Evolutionary conservation across 2,888 invertebrate genomes (phyloP).

Genomic region (Stenurella melanura): DNA sequence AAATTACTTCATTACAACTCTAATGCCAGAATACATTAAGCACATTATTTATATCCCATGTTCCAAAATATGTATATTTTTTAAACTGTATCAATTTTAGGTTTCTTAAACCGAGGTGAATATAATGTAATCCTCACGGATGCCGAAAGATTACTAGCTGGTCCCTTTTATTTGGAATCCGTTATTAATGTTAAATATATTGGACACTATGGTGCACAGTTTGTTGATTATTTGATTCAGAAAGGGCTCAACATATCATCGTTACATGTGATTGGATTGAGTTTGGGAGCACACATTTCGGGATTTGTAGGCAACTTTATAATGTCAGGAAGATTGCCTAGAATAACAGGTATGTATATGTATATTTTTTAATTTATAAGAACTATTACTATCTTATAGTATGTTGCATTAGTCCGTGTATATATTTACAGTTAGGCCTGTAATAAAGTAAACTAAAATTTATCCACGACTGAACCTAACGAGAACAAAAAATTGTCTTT

Average conservation of each 20-base stretch:
- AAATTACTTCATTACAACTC: too few species aligned
- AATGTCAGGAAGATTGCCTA: slow-evolving; percentile 53
- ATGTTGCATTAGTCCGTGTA: too few species aligned
- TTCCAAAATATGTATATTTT: too few species aligned
- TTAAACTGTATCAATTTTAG: slow-evolving; percentile 65
- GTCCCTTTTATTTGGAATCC: slow-evolving; percentile 76
- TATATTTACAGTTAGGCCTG: too few species aligned
- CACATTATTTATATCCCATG: too few species aligned
- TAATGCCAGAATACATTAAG: too few species aligned
- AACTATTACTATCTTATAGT: too few species aligned
- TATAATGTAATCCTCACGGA: slow-evolving; percentile 76
- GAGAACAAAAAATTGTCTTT: too few species aligned
- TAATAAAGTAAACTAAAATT: too few species aligned
- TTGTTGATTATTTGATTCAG: slow-evolving; percentile 75
- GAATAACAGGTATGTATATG: slow-evolving; percentile 57
- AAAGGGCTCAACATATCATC: slow-evolving; percentile 70
- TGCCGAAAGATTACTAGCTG: slow-evolving; percentile 74
- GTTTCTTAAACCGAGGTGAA: slow-evolving; percentile 74
- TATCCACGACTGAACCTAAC: too few species aligned
- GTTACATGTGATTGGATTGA: slow-evolving; percentile 69
- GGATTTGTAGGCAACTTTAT: slow-evolving; percentile 76
- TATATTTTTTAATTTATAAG: too few species aligned
- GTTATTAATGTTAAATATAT: slow-evolving; percentile 75
- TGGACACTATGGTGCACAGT: slow-evolving; percentile 74
- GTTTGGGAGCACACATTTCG: slow-evolving; percentile 70